Conservation (phyloP, 2,888 invertebrate genomes). For the Netelia virgata region DNA sequence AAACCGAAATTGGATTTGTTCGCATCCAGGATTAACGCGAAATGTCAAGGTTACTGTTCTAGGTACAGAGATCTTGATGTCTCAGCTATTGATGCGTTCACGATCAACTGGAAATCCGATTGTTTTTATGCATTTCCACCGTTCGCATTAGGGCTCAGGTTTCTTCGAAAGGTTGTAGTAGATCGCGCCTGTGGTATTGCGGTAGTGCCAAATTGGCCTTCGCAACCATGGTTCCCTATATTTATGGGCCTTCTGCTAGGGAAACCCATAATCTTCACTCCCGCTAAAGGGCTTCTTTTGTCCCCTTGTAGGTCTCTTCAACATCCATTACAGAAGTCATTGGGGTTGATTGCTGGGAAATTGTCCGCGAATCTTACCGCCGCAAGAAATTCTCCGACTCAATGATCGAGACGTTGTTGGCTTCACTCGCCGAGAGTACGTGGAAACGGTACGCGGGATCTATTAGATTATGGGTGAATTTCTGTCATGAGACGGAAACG, state of each 20-base stretch:
- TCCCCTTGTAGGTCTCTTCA: slow-evolving; percentile 44
- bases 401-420: slow-evolving; percentile 51
- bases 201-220: no score
- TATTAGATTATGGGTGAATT: slow-evolving; percentile 32
- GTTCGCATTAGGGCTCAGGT: slow-evolving; percentile 49
- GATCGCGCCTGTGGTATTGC: slow-evolving; percentile 51
- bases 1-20: slow-evolving; percentile 55
- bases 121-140: slow-evolving; percentile 67
- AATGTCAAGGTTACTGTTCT: slow-evolving; percentile 52
- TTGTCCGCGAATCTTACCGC: slow-evolving; percentile 35
- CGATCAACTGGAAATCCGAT: no score
- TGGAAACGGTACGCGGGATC: slow-evolving; percentile 35
- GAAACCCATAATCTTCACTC: no score
- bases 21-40: slow-evolving; percentile 54
- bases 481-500: slow-evolving; percentile 29
- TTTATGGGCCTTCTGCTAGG: no score
- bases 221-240: no score
- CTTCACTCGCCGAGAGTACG: slow-evolving; percentile 44
- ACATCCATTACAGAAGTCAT: slow-evolving; percentile 26
- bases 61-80: slow-evolving; percentile 37
- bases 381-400: slow-evolving; percentile 48
- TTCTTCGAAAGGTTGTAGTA: slow-evolving; percentile 51
- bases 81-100: slow-evolving; percentile 54
- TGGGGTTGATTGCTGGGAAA: slow-evolving; percentile 39
- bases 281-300: slow-evolving; percentile 22